A percentile compares a stretch with the other conserved stretches of the same genome.
phyloP scores from a whole-genome alignment of 2,888 invertebrate species.

The Cancer borealis region DNA sequence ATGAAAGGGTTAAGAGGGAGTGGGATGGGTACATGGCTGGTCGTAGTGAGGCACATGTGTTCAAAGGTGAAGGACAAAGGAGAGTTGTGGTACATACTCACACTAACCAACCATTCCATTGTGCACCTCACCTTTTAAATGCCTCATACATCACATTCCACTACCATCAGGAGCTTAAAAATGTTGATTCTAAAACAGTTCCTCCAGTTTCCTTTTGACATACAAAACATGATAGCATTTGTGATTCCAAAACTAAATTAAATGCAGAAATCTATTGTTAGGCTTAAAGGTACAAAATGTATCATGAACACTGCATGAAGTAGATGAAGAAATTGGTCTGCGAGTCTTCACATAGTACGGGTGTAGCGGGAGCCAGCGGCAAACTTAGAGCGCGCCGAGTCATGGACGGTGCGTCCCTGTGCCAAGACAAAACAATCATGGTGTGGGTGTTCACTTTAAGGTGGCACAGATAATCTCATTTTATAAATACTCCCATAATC shows the following conservation, averaged over 20 bases:
- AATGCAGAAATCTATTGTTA: not conserved
- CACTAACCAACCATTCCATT: not conserved
- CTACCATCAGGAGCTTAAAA: not conserved
- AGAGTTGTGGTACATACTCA: not conserved
- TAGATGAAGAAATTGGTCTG: not conserved
- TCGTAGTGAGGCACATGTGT: not conserved
- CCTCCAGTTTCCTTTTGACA: not conserved
- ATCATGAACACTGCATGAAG: not conserved
- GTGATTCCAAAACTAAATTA: not conserved
- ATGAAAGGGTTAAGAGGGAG: not conserved
- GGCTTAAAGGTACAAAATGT: conserved; percentile 9
- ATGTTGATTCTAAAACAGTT: not conserved
- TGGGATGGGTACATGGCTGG: not conserved
- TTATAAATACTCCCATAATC: no score
- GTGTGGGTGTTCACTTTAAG: not conserved
- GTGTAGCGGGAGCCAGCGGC: conserved; percentile 66
- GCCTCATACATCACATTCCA: not conserved
- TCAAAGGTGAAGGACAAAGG: not conserved
- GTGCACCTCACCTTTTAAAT: not conserved
- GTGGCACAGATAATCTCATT: no score
- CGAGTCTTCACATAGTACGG: conserved; percentile 64
- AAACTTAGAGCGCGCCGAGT: conserved; percentile 68
- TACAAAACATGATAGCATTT: not conserved
- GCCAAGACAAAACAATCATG: conserved; percentile 9
- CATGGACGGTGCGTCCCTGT: conserved; percentile 65